Evolutionary conservation across 2,888 invertebrate genomes (phyloP), one percentile per base, ranked within the genome.

Genomic region (Drosophila pseudotakahashii): DNA sequence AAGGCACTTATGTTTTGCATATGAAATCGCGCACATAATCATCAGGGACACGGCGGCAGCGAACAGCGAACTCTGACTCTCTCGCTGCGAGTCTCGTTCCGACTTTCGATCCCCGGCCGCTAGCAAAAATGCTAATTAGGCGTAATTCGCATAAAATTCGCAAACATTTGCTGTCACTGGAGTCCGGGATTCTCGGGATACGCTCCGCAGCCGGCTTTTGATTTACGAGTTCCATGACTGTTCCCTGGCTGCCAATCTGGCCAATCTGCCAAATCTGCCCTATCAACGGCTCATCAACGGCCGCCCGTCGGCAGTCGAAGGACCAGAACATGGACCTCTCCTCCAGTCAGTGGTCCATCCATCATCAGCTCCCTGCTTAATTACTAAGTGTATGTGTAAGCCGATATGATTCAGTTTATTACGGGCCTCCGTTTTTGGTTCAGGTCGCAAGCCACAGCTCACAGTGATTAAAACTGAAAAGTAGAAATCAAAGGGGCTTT

Each of bases 81-180:
- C 37, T 41, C 19, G 26, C 34, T 2, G 19, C 19, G 64, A 62
- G 50, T 63, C 51, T 36, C 45, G 30, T 45, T 30, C 34, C 34
- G 64, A 62, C 63, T 63, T 51, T 36, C 45, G 51, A 51, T 50
- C 74, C 54, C 59, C 26, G 67, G 55, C 23, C 60, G 45, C 62
- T 57, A 50, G 63, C 79, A 79, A 78, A 83, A 88, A 85, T 85
- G 89, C 84, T 85, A 88, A 85, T 85, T 85, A 85, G 89, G 87
- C 84, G 87, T 86, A 88, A 86, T 85, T 81, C 89, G 89, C 89
- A 88, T 88, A 86, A 85, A 85, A 85, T 81, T 81, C 87, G 84
- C 89, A 85, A 86, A 88, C 87, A 85, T 83, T 84, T 78, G 72
- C 81, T 69, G 78, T 79, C 83, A 80, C 50, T 58, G 55, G 42